Conservation (phyloP, 1,140 invertebrate genomes). For the Bombus breviceps region DNA sequence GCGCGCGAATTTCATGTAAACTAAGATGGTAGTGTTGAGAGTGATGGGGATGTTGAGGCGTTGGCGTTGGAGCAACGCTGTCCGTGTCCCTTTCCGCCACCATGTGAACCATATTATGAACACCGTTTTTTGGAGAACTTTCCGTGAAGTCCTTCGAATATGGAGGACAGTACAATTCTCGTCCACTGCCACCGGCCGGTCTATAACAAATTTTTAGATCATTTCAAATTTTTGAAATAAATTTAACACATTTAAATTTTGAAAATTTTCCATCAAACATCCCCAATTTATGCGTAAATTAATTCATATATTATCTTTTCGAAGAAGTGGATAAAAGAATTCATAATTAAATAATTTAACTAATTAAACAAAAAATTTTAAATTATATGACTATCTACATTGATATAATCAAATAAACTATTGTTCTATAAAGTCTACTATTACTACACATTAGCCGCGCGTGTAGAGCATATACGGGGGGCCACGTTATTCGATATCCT, state of each 20-base stretch:
- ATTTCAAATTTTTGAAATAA: neutral
- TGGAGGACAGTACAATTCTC: conserved; percentile 78
- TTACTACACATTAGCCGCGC: no score
- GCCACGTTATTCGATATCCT: no score
- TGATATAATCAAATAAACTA: no score
- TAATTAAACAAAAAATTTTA: no score
- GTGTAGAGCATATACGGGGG: no score
- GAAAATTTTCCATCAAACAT: neutral
- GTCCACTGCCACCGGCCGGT: conserved; percentile 74
- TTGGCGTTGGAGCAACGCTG: conserved; percentile 79
- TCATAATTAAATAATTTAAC: no score
- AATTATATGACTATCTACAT: no score
- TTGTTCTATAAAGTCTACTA: no score
- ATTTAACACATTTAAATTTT: neutral
- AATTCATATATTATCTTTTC: no score
- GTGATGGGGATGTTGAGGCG: conserved; percentile 79
- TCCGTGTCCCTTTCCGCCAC: conserved; percentile 85
- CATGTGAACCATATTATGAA: conserved; percentile 83
- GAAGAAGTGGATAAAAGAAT: no score
- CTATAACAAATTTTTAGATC: conserved; percentile 62
- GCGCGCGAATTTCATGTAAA: conserved; percentile 85
- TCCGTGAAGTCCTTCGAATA: conserved; percentile 79
- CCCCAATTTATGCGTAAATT: no score
- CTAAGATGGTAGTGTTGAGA: conserved; percentile 84
- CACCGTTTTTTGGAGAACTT: conserved; percentile 72